Base-by-base conservation (phyloP, 2,797 vertebrate species). In the Phoebastria nigripes region DNA sequence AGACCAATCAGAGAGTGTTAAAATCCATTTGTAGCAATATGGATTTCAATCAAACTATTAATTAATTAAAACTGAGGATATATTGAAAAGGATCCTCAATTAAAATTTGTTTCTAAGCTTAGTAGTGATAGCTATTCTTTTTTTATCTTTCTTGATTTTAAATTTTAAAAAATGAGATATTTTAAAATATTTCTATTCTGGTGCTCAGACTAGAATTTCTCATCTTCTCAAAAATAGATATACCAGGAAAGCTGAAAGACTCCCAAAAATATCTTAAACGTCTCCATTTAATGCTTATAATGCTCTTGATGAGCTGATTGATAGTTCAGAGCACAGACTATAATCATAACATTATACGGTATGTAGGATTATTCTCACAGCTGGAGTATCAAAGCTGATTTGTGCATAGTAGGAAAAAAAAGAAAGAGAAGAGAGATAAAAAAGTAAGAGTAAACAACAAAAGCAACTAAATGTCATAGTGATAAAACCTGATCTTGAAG, bases 241-340 rank as follows among this genome's bases (percentile, higher is more conserved):
- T 11, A 85, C 9, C 12, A 51, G 13, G 11, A 86, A 81, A 66
- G 5, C 8, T 86, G 49, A 65, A 95, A 90, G 49, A 62, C 29
- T 82, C 11, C 3, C 37, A 25, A 85, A 90, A 88, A 44, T 66
- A 62, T 24, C 54, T 92, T 71, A 65, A 87, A 80, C 15, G 54
- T 66, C 35, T 72, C 42, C 29, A 66, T 74, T 85, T 88, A 76
- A 91, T 58, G 17, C 54, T 83, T 91, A 41, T 69, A 79, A 79
- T 90, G 20, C 20, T 94, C 59, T 65, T 82, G 73, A 91, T 70
- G 46, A 90, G 6, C 39, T 94, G 93, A 94, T 70, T 91, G 89
- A 93, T 87, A 96, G 65, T 71, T 94, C 56, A 92, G 65, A 91
- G 51, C 24, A 72, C 39, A 95, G 39, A 55, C 49, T 95, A 76